Percentiles rank a stretch among this genome's conserved stretches.
phyloP scores from a whole-genome alignment of 1,140 invertebrate genomes.

The Apis dorsata region DNA sequence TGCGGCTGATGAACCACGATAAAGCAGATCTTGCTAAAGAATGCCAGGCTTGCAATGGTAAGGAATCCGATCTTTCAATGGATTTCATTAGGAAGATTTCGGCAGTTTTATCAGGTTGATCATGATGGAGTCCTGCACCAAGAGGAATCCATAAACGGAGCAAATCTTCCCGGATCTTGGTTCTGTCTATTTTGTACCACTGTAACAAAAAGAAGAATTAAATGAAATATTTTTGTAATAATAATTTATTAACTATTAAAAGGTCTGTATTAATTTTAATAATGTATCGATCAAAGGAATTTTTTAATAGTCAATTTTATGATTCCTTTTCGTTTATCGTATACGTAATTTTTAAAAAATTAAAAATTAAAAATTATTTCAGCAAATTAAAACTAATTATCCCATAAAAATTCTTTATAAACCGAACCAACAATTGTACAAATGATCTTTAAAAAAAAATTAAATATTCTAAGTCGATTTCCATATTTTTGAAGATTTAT shows the following conservation, averaged over 20 bases:
- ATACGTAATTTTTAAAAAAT: too few relatives aligned
- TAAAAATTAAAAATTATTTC: too few relatives aligned
- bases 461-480: too few relatives aligned
- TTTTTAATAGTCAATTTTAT: too few relatives aligned
- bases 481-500: too few relatives aligned
- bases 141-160: constrained; percentile 81
- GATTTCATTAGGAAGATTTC: constrained; percentile 84
- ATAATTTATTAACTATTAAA: too few relatives aligned
- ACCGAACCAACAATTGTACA: too few relatives aligned
- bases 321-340: too few relatives aligned
- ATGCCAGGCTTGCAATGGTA: constrained; percentile 85
- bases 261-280: neutral
- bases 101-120: constrained; percentile 82
- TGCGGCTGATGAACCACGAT: constrained; percentile 85
- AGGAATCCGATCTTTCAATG: constrained; percentile 83
- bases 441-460: too few relatives aligned
- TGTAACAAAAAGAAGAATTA: constrained; percentile 57
- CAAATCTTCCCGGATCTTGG: constrained; percentile 75
- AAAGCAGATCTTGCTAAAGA: constrained; percentile 83
- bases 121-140: constrained; percentile 67
- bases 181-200: constrained; percentile 82
- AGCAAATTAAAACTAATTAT: too few relatives aligned
- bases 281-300: too few relatives aligned
- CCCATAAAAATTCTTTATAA: too few relatives aligned
- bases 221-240: neutral